These are phyloP conservation scores for Asbolus verrucosus DNA, from an alignment of 1,140 invertebrate genomes.

Conservation along the genomic window DNA sequence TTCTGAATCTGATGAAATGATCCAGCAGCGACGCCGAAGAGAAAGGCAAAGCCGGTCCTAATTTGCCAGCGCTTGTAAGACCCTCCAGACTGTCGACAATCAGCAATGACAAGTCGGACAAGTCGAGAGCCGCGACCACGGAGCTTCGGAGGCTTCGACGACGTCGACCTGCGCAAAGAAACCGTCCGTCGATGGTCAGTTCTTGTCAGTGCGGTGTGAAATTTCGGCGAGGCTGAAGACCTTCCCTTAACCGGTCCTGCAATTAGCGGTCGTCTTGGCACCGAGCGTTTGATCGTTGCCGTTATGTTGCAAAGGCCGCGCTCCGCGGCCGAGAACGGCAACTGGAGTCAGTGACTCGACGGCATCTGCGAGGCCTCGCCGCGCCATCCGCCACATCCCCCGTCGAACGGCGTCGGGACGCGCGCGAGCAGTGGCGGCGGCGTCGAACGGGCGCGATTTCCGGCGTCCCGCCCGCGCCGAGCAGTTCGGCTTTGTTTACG, in stretches of 20 bases:
- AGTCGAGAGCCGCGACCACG: no score
- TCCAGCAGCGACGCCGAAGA: background rate
- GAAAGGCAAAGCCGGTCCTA: no score
- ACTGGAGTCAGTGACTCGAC: slow-evolving; percentile 57
- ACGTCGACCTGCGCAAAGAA: slow-evolving; percentile 17
- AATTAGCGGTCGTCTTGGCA: slow-evolving; percentile 43
- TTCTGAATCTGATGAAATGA: background rate
- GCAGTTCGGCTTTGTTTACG: slow-evolving; percentile 20
- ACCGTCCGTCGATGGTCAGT: slow-evolving; percentile 17
- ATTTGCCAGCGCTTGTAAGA: no score
- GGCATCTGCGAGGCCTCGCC: slow-evolving; percentile 52
- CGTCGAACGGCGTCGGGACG: slow-evolving; percentile 42
- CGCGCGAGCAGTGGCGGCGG: slow-evolving; percentile 18
- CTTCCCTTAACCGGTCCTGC: slow-evolving; percentile 38
- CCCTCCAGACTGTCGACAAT: no score
- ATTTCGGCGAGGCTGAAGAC: no score
- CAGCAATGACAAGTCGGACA: no score
- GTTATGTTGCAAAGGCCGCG: slow-evolving; percentile 48
- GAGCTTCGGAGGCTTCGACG: background rate
- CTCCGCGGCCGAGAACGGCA: slow-evolving; percentile 41
- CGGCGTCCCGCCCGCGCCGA: slow-evolving; percentile 34
- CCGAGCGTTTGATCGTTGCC: slow-evolving; percentile 48
- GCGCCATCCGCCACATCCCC: slow-evolving; percentile 49
- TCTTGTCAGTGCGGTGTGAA: slow-evolving; percentile 15
- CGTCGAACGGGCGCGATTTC: slow-evolving; percentile 41